Evolutionary conservation across 1,140 invertebrate genomes (phyloP), one percentile per base, ranked within the genome.

Genomic region (Drosophila sturtevanti): DNA sequence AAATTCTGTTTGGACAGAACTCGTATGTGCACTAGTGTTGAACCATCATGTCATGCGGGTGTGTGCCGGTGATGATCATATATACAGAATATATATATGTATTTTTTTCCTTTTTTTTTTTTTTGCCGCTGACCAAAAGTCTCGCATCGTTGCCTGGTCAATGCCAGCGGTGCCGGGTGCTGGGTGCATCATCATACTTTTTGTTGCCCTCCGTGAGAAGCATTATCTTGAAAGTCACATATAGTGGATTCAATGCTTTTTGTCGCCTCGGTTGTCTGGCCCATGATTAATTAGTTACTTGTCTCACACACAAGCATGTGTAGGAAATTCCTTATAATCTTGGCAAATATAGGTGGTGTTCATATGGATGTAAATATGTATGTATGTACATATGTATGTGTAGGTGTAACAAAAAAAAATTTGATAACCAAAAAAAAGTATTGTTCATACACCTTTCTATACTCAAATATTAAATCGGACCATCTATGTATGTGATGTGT

Each of bases 201-300:
- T 3, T 3, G 22, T n/a, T 4, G 4, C 55, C 24, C 27, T 60
- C 56, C 61, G 55, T 81, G 63, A 48, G 61, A 68, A 68, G 59
- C 60, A 71, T 60, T 35, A 16, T 56, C 27, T 56, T 56, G 12
- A 16, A 56, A 34, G 24, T 16, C 61, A 51, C 21, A 37, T 37
- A 74, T 37, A 74, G 69, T 59, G 60, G 52, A 75, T 59, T 51
- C 44, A 55, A 18, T 58, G 27, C 34, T 67, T 61, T 38, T 61
- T 59, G 56, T 60, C 16, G 21, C 11, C 24, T 31, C 21, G 16
- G 48, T 21, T 41, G 41, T 38, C 44, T 68, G 41, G 71, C 73
- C 73, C 64, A 51, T 78, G 79, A 82, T 75, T 82, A 82, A 82
- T 76, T 82, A 72, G 61, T 35, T 16, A 14, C n/a, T 41, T 64